Evolutionary conservation across 2,888 invertebrate species (phyloP).

Genomic region (Netelia inedita): DNA sequence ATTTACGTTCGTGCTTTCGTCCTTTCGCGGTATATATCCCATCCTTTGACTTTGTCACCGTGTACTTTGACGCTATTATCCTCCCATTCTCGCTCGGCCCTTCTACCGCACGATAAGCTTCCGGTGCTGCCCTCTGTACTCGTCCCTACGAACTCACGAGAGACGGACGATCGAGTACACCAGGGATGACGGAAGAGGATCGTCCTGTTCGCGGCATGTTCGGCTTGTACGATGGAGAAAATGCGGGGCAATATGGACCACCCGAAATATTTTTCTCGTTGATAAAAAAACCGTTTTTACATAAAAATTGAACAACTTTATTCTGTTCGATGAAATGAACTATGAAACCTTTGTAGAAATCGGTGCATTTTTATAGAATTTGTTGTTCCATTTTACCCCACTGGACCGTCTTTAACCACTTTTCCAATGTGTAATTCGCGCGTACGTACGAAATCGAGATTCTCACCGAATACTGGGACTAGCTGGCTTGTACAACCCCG

Average conservation of each 20-base stretch:
- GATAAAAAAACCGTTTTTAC: too few relatives aligned
- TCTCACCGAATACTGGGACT: background rate
- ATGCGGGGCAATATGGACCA: too few relatives aligned
- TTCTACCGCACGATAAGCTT: background rate
- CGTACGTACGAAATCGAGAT: background rate
- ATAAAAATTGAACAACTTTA: too few relatives aligned
- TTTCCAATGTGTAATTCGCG: too few relatives aligned
- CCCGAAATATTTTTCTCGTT: too few relatives aligned
- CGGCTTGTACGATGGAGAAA: background rate
- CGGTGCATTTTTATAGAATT: too few relatives aligned
- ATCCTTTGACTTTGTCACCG: constrained; percentile 37
- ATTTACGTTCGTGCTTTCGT: constrained; percentile 34
- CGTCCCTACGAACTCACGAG: background rate
- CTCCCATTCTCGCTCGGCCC: background rate
- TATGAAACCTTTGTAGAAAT: too few relatives aligned
- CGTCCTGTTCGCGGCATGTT: constrained; percentile 6
- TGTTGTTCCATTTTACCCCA: too few relatives aligned
- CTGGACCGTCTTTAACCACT: too few relatives aligned
- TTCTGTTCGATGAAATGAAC: too few relatives aligned
- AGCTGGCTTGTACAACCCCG: constrained; percentile 7
- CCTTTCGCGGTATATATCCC: constrained; percentile 34
- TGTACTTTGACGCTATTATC: constrained; percentile 15
- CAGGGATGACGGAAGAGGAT: background rate
- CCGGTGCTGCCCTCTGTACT: too few relatives aligned
- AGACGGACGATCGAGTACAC: background rate